phyloP scores from a whole-genome alignment of 2,888 invertebrate species.

The Atethmia centrago region DNA sequence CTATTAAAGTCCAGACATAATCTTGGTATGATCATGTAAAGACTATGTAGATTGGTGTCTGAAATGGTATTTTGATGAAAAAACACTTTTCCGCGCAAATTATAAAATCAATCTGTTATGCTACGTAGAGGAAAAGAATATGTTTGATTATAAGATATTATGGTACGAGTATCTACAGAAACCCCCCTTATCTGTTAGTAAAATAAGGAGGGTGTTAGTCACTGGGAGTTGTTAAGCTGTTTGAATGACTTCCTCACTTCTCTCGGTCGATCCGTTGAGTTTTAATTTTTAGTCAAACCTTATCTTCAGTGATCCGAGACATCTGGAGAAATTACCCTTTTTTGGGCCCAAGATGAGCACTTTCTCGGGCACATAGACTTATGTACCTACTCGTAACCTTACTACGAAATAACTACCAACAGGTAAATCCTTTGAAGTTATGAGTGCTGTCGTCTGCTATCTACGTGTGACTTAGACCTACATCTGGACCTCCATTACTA shows the following conservation, averaged over 20 bases:
- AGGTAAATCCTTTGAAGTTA: neutral
- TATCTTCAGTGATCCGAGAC: neutral
- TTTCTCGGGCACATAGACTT: neutral
- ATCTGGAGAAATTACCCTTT: neutral
- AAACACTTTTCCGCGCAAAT: too few species aligned
- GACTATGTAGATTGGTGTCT: too few species aligned
- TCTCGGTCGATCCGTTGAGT: neutral
- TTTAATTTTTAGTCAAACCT: neutral
- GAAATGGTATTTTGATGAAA: too few species aligned
- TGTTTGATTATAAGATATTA: neutral
- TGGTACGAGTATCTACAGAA: neutral
- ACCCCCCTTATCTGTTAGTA: neutral
- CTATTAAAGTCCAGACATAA: too few species aligned
- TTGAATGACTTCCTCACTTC: neutral
- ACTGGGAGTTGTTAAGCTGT: neutral
- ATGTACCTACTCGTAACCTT: neutral
- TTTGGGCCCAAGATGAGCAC: neutral
- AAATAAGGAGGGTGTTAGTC: neutral
- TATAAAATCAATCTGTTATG: neutral
- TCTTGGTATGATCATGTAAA: too few species aligned
- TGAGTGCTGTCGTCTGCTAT: neutral
- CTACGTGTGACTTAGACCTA: slow-evolving; percentile 50
- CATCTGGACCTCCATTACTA: slow-evolving; percentile 58
- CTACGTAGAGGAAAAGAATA: neutral
- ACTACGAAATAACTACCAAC: neutral